Conservation (phyloP, 2,888 invertebrate species). For the Andrena minutula region DNA sequence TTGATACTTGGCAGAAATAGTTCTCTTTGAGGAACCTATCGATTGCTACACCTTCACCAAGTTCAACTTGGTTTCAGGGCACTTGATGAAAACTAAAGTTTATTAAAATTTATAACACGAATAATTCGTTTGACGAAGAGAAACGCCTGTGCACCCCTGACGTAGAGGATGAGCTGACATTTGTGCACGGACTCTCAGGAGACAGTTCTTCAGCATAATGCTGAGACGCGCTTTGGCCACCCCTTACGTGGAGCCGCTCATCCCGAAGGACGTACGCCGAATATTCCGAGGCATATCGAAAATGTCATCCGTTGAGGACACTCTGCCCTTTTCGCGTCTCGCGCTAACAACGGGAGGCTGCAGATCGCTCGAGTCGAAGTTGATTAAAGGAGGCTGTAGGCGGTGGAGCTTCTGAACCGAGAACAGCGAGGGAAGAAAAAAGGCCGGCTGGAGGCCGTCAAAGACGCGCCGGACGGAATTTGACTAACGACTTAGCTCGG, state of each 20-base stretch:
- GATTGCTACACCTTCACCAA: too few species aligned
- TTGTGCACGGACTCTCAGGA: conserved; percentile 50
- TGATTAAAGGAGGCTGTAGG: conserved; percentile 63
- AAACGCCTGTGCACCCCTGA: neutral
- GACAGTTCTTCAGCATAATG: conserved; percentile 29
- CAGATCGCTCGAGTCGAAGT: conserved; percentile 55
- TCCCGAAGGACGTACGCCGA: conserved; percentile 51
- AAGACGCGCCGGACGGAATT: conserved; percentile 36
- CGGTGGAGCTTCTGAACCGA: conserved; percentile 34
- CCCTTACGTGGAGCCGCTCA: conserved; percentile 25
- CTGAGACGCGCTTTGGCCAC: conserved; percentile 25
- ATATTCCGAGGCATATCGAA: conserved; percentile 66
- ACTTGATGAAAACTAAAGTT: too few species aligned
- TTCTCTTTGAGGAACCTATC: too few species aligned
- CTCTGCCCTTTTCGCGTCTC: conserved; percentile 53
- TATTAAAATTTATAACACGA: too few species aligned
- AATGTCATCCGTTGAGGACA: conserved; percentile 61
- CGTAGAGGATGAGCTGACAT: conserved; percentile 52
- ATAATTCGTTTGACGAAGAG: conserved; percentile 9
- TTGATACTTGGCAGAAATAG: too few species aligned
- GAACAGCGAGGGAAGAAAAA: conserved; percentile 3
- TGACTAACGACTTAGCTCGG: conserved; percentile 30
- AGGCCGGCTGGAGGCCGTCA: conserved; percentile 5
- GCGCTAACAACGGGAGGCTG: conserved; percentile 35
- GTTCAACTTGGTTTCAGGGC: too few species aligned